Evolutionary conservation across 2,113 vertebrate species (phyloP).

Genomic region (Cynocephalus volans): DNA sequence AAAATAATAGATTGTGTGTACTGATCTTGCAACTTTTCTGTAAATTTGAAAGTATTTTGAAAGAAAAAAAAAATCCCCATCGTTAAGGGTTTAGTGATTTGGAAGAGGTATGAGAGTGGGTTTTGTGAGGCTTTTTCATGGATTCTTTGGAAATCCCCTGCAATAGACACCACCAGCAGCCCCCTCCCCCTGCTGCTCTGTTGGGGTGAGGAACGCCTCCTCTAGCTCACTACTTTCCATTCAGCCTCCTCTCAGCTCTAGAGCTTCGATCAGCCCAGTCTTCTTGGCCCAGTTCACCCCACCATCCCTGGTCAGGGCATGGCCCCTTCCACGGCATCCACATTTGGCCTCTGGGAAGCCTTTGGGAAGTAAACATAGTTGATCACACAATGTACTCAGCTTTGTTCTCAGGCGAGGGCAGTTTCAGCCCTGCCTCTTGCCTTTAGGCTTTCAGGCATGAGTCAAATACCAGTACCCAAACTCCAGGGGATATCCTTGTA

Average conservation of each 20-base stretch:
- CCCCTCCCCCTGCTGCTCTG: too few relatives aligned
- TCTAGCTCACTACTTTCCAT: not conserved
- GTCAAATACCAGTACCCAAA: not conserved
- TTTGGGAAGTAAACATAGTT: too few relatives aligned
- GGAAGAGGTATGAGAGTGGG: not conserved
- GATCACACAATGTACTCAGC: not conserved
- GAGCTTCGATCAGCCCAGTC: not conserved
- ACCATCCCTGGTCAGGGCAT: not conserved
- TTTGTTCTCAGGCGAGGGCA: not conserved
- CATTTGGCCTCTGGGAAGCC: not conserved
- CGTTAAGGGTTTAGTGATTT: not conserved
- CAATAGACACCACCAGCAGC: not conserved
- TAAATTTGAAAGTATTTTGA: conserved; percentile 25
- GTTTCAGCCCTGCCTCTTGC: not conserved
- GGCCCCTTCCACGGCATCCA: not conserved
- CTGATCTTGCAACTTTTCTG: not conserved
- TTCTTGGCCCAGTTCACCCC: not conserved
- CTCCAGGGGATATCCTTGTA: not conserved
- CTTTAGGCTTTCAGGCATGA: not conserved
- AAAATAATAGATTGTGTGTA: not conserved
- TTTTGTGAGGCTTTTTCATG: not conserved
- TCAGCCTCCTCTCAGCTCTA: not conserved
- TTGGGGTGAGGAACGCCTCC: not conserved
- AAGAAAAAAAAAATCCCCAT: not conserved
- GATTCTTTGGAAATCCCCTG: not conserved